Percentiles rank a stretch among this genome's conserved stretches.
Evolutionary conservation across 2,113 vertebrate species (phyloP).

Genomic region (Burhinus oedicnemus): DNA sequence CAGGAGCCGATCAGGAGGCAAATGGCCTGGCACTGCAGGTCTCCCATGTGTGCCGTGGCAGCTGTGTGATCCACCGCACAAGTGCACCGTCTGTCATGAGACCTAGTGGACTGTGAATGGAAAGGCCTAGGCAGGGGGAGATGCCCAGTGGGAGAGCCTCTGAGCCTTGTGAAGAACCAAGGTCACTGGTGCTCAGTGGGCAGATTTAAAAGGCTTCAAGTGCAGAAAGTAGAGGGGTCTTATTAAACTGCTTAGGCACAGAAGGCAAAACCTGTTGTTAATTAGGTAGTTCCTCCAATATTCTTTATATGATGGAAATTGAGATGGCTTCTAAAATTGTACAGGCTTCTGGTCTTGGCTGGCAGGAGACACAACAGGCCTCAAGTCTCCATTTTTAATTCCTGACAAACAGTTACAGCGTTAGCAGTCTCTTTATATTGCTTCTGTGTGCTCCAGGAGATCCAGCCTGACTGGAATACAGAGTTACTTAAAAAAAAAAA

Average conservation of each 20-base stretch:
- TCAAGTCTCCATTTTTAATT: neutral
- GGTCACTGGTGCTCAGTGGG: neutral
- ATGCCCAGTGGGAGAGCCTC: neutral
- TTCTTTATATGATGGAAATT: neutral
- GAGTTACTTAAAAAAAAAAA: neutral
- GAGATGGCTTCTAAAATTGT: neutral
- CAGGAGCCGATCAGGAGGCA: neutral
- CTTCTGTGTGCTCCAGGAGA: neutral
- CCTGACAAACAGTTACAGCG: neutral
- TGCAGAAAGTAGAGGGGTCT: neutral
- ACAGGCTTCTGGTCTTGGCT: neutral
- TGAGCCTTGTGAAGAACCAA: neutral
- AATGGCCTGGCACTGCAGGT: neutral
- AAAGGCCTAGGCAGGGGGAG: neutral
- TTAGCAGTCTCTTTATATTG: neutral
- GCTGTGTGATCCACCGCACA: neutral
- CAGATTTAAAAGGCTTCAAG: neutral
- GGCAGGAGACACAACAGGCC: neutral
- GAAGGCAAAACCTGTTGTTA: neutral
- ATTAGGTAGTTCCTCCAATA: neutral
- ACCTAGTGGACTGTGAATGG: neutral
- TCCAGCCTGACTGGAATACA: neutral
- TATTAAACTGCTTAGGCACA: neutral
- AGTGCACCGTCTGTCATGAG: neutral
- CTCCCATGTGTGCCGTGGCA: fast-evolving